Percentiles rank a stretch among this genome's conserved stretches.
These are phyloP conservation scores for Notothenia rossii DNA, from an alignment of 2,113 vertebrate species.

Conservation along the genomic window DNA sequence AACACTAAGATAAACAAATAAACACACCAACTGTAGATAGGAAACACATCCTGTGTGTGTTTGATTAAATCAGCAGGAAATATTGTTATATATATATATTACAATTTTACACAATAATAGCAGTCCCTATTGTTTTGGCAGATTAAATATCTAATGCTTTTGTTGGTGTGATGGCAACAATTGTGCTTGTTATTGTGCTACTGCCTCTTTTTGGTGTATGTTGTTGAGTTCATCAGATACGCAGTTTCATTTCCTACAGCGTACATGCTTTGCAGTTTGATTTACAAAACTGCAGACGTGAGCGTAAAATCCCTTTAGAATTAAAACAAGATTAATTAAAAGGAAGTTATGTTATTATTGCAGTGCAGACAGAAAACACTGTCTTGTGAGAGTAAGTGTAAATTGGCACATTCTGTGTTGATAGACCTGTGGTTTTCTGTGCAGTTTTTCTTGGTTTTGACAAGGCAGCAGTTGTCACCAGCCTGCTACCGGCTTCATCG, in stretches of 20 bases:
- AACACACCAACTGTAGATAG: conserved; percentile 1
- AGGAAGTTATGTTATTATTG: background rate
- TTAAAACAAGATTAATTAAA: background rate
- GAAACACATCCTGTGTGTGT: background rate
- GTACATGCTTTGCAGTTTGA: conserved; percentile 19
- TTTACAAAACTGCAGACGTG: background rate
- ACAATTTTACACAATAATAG: background rate
- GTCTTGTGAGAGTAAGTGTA: background rate
- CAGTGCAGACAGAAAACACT: background rate
- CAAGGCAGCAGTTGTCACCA: background rate
- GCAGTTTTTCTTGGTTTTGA: background rate
- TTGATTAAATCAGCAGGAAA: background rate
- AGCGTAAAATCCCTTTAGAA: background rate
- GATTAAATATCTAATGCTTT: background rate
- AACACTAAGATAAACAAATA: conserved; percentile 26
- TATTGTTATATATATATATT: background rate
- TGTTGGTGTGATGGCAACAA: conserved; percentile 13
- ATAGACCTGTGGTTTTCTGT: background rate
- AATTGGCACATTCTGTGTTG: conserved; percentile 3
- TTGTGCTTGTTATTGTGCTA: conserved; percentile 12
- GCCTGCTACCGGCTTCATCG: background rate
- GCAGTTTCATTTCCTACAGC: conserved; percentile 64
- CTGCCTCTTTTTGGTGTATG: conserved; percentile 32
- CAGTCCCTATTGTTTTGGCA: background rate
- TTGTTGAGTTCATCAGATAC: conserved; percentile 18